Conservation (phyloP, 1,140 invertebrate genomes). For the Drosophila pectinifera region DNA sequence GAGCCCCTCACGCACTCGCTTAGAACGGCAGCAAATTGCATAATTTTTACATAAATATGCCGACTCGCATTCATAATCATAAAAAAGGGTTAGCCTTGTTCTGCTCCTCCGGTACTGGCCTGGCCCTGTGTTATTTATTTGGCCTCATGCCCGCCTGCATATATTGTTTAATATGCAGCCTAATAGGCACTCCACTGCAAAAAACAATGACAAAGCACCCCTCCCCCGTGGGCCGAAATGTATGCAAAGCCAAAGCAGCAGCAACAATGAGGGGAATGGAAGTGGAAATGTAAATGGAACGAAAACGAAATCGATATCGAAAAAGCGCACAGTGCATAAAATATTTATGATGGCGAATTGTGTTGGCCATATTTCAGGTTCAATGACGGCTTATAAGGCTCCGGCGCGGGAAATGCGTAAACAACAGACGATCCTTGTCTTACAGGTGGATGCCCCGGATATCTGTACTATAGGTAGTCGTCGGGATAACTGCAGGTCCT, state of each 20-base stretch:
- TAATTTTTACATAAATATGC: slow-evolving; percentile 84
- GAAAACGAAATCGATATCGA: slow-evolving; percentile 1
- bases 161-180: slow-evolving; percentile 78
- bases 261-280: slow-evolving; percentile 39
- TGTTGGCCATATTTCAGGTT: slow-evolving; percentile 80
- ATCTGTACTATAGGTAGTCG: no score
- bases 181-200: slow-evolving; percentile 69
- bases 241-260: slow-evolving; percentile 64
- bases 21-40: slow-evolving; percentile 81
- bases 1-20: slow-evolving; percentile 28
- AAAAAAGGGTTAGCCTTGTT: slow-evolving; percentile 73
- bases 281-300: neutral
- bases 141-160: slow-evolving; percentile 55
- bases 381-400: slow-evolving; percentile 60
- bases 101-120: slow-evolving; percentile 27
- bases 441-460: slow-evolving; percentile 40
- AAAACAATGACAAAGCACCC: slow-evolving; percentile 7
- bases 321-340: slow-evolving; percentile 65
- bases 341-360: slow-evolving; percentile 80
- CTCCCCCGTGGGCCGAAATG: slow-evolving; percentile 62
- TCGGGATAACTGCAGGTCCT: slow-evolving; percentile 21
- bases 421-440: slow-evolving; percentile 41
- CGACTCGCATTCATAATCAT: slow-evolving; percentile 82
- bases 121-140: slow-evolving; percentile 77
- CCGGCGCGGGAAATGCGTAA: slow-evolving; percentile 37